phyloP scores from a whole-genome alignment of 2,797 vertebrate species.

The Sebastes steindachneri region DNA sequence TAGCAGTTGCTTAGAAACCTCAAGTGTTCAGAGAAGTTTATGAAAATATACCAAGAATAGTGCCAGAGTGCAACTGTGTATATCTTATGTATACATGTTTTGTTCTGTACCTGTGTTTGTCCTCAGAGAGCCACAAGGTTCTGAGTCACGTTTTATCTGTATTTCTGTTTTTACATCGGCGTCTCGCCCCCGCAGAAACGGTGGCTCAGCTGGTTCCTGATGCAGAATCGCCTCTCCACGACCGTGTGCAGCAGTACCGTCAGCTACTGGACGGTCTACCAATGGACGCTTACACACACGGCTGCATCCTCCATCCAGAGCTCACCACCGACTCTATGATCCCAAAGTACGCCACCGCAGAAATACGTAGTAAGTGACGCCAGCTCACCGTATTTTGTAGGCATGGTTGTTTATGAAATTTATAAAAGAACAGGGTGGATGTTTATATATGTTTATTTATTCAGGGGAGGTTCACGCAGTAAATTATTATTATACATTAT shows the following conservation, averaged over 20 bases:
- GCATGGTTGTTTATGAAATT: not conserved
- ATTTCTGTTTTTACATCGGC: not conserved
- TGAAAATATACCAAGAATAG: not conserved
- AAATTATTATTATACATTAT: too few species aligned
- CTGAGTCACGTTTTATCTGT: not conserved
- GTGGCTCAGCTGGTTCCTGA: conserved; percentile 92
- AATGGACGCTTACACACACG: conserved; percentile 99
- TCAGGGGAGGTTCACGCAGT: too few species aligned
- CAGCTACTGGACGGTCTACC: conserved; percentile 95
- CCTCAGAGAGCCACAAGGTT: not conserved
- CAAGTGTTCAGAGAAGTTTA: not conserved
- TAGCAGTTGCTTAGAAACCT: conserved; percentile 25
- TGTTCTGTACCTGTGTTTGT: not conserved
- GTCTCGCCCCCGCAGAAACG: conserved; percentile 81
- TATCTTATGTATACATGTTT: not conserved
- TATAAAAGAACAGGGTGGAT: not conserved
- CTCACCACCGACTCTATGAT: conserved; percentile 99
- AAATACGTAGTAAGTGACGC: conserved; percentile 98
- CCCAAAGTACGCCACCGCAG: conserved; percentile 99
- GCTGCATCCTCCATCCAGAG: conserved; percentile 99
- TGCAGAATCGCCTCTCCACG: conserved; percentile 86
- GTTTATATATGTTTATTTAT: not conserved
- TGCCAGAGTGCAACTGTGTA: not conserved
- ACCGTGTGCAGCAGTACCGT: conserved; percentile 93
- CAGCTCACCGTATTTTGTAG: conserved; percentile 3